phyloP scores from a whole-genome alignment of 2,113 vertebrate genomes.

The Tretioscincus oriximinensis region DNA sequence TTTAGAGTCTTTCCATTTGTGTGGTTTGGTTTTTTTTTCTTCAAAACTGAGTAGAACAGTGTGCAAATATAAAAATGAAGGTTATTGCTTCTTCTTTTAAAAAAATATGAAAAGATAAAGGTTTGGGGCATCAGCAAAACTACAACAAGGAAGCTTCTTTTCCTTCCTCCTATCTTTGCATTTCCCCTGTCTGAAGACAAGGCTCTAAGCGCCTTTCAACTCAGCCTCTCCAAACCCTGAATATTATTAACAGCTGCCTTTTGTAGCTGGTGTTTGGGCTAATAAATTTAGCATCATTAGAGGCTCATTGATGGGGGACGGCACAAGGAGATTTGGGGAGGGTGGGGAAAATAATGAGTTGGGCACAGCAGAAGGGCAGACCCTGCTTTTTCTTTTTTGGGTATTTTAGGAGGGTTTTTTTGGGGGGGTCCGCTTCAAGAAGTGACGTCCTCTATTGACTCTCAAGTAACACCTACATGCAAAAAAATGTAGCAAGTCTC shows the following conservation, averaged over 20 bases:
- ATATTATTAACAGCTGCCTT: constrained; percentile 68
- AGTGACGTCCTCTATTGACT: too few relatives aligned
- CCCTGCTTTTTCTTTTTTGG: neutral
- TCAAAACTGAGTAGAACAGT: constrained; percentile 58
- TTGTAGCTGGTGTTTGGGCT: constrained; percentile 64
- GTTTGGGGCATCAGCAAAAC: constrained; percentile 65
- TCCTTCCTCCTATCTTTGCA: constrained; percentile 48
- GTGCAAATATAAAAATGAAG: constrained; percentile 62
- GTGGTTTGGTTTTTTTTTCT: constrained; percentile 61
- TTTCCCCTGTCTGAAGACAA: constrained; percentile 68
- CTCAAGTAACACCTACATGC: too few relatives aligned
- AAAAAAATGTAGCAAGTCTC: too few relatives aligned
- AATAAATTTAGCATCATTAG: constrained; percentile 68
- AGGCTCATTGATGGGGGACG: constrained; percentile 29
- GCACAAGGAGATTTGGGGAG: neutral
- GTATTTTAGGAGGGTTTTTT: neutral
- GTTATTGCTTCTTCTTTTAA: constrained; percentile 49
- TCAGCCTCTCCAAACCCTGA: constrained; percentile 66
- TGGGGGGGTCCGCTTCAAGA: too few relatives aligned
- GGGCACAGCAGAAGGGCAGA: neutral
- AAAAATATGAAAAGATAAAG: constrained; percentile 55
- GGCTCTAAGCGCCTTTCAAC: constrained; percentile 69
- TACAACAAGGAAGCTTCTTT: constrained; percentile 16
- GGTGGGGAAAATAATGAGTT: neutral
- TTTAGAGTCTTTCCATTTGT: constrained; percentile 66